A percentile compares a stretch with the other conserved stretches of the same genome.
Evolutionary conservation across 2,888 invertebrate species (phyloP).

Genomic region (Netelia melanura): DNA sequence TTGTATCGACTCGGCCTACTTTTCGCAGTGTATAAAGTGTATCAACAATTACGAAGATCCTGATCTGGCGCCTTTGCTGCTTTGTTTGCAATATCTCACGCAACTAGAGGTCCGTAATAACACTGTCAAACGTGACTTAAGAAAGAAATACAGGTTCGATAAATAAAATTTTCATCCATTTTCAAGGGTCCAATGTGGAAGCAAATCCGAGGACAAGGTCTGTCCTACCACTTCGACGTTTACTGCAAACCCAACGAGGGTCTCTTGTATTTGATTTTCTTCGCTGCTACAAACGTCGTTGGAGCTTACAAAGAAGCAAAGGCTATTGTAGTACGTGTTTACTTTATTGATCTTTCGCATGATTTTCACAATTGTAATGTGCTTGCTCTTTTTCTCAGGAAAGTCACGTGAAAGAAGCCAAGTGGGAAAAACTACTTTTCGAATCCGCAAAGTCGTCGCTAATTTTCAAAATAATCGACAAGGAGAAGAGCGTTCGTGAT

Average conservation of each 20-base stretch:
- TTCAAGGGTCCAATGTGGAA: conserved; percentile 95
- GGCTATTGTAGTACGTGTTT: conserved; percentile 88
- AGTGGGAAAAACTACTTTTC: conserved; percentile 91
- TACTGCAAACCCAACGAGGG: conserved; percentile 89
- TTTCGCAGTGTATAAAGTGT: conserved; percentile 89
- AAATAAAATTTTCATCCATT: conserved; percentile 32
- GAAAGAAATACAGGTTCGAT: not conserved
- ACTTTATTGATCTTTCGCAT: not conserved
- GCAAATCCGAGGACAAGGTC: conserved; percentile 93
- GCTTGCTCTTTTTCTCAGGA: conserved; percentile 84
- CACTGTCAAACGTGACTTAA: not conserved
- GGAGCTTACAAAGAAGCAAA: conserved; percentile 93
- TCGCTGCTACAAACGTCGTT: conserved; percentile 91
- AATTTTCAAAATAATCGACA: conserved; percentile 94
- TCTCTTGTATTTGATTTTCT: conserved; percentile 90
- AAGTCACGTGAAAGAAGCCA: conserved; percentile 87
- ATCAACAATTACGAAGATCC: conserved; percentile 88
- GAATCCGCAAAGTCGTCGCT: conserved; percentile 94
- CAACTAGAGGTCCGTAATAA: conserved; percentile 90
- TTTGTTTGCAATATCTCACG: conserved; percentile 94
- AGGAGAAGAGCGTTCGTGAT: conserved; percentile 92
- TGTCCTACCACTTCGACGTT: conserved; percentile 92
- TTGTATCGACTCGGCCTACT: conserved; percentile 92
- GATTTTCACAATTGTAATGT: not conserved
- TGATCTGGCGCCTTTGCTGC: conserved; percentile 90